Conservation (phyloP, 2,113 vertebrate species). For the Notiomystis cincta region DNA sequence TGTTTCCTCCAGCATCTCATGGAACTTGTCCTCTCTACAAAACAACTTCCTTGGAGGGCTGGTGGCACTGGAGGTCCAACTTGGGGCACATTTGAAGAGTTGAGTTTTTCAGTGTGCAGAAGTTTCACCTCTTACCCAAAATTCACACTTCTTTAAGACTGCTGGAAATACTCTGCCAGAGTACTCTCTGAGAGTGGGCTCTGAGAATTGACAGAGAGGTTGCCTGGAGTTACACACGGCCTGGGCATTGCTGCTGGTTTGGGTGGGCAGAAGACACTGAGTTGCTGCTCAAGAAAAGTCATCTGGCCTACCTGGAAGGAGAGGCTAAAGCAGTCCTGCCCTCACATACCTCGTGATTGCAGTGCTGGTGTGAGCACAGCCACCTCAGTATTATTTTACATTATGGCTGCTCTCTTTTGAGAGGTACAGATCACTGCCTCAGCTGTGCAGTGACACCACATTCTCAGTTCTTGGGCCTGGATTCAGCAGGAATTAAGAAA, state of each 20-base stretch:
- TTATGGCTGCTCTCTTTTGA: not conserved
- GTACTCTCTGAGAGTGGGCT: not conserved
- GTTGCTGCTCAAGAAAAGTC: not conserved
- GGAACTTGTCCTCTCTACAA: not conserved
- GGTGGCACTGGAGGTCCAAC: not conserved
- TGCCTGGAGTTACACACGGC: not conserved
- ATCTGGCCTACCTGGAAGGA: not conserved
- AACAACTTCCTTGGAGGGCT: not conserved
- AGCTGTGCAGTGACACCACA: not conserved
- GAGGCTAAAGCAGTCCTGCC: not conserved
- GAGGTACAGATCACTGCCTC: not conserved
- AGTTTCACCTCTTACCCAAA: not conserved
- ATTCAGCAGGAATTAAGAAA: not conserved
- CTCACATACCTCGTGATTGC: rapidly evolving
- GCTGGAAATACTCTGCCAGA: not conserved
- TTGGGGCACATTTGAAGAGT: not conserved
- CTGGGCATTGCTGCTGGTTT: not conserved
- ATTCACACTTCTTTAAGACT: not conserved
- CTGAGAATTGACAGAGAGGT: not conserved
- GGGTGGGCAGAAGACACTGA: not conserved
- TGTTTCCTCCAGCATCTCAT: not conserved
- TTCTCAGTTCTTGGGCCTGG: not conserved
- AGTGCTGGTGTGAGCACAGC: not conserved
- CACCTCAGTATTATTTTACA: not conserved
- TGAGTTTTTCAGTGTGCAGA: not conserved